Conservation (phyloP, 1,140 invertebrate species). For the Drosophila kepulauana region DNA sequence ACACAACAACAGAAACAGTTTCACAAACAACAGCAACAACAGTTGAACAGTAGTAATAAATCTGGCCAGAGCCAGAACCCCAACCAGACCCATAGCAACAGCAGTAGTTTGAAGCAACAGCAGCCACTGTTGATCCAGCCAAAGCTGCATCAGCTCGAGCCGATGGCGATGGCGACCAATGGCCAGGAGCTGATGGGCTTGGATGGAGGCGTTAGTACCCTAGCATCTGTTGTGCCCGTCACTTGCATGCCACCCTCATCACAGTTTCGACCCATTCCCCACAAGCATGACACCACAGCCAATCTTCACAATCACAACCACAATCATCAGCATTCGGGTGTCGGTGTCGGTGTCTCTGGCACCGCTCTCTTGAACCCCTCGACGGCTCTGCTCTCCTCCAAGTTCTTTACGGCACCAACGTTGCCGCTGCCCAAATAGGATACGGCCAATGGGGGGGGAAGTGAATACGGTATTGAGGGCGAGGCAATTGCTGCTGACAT, state of each 20-base stretch:
- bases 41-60: constrained; percentile 39
- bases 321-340: constrained; percentile 41
- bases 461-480: constrained; percentile 60
- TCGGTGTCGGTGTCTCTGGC: constrained; percentile 31
- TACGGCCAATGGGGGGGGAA: constrained; percentile 84
- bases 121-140: constrained; percentile 80
- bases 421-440: constrained; percentile 84
- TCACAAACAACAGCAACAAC: constrained; percentile 62
- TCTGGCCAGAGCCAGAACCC: constrained; percentile 38
- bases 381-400: constrained; percentile 81
- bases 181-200: constrained; percentile 73
- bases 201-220: constrained; percentile 72
- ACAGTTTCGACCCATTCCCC: constrained; percentile 84
- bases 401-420: constrained; percentile 84
- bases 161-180: constrained; percentile 40
- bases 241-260: constrained; percentile 84
- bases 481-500: constrained; percentile 21
- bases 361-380: constrained; percentile 71
- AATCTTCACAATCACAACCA: constrained; percentile 34
- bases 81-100: constrained; percentile 55
- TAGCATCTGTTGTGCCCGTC: constrained; percentile 76
- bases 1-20: constrained; percentile 83
- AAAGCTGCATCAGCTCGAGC: constrained; percentile 78
- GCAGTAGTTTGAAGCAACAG: constrained; percentile 79
- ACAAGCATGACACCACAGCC: constrained; percentile 66